These are phyloP conservation scores for Harpagoxenus sublaevis DNA, from an alignment of 2,888 invertebrate genomes.

Conservation along the genomic window DNA sequence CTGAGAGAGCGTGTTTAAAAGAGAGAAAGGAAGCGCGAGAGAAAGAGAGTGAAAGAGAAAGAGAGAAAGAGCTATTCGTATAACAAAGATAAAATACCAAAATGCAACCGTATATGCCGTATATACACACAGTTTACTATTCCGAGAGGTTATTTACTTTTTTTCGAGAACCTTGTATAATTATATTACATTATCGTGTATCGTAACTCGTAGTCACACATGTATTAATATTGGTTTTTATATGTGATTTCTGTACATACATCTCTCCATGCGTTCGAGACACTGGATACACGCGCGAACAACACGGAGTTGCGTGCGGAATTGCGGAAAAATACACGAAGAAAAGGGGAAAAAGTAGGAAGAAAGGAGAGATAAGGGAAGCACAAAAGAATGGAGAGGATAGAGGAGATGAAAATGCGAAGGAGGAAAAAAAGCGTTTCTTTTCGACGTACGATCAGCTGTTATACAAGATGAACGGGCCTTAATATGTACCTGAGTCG, in stretches of 20 bases:
- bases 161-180: constrained; percentile 76
- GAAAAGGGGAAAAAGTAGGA: constrained; percentile 12
- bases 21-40: constrained; percentile 42
- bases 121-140: constrained; percentile 72
- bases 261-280: constrained; percentile 70
- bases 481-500: constrained; percentile 85
- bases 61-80: constrained; percentile 60
- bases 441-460: constrained; percentile 68
- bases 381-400: not conserved
- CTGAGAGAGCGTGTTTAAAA: constrained; percentile 69
- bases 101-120: constrained; percentile 68
- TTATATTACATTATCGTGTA: constrained; percentile 75
- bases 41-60: not conserved
- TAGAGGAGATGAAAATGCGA: constrained; percentile 1
- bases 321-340: constrained; percentile 55
- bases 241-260: constrained; percentile 78
- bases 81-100: constrained; percentile 71
- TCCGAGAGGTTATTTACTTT: constrained; percentile 76
- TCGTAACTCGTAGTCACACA: constrained; percentile 75
- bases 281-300: constrained; percentile 71
- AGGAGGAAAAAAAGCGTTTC: constrained; percentile 53
- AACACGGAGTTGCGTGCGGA: constrained; percentile 68
- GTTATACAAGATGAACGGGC: constrained; percentile 81
- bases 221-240: constrained; percentile 72
- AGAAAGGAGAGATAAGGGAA: constrained; percentile 53